These are phyloP conservation scores for Xestia xanthographa DNA, from an alignment of 2,888 invertebrate genomes.

Conservation along the genomic window DNA sequence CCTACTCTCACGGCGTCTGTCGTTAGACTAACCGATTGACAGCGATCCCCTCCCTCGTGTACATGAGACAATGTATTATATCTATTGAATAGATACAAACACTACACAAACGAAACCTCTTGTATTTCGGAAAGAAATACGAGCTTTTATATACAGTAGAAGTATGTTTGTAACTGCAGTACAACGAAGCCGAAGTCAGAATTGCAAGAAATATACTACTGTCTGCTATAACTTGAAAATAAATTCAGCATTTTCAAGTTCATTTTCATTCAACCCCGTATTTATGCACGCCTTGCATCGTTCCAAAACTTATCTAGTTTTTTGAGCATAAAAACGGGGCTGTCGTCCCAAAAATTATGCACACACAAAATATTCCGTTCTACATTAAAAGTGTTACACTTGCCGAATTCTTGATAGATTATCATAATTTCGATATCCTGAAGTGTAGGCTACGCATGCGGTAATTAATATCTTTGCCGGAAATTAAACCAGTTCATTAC, in stretches of 20 bases:
- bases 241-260: not conserved
- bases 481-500: slow-evolving; percentile 46
- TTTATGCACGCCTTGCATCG: not conserved
- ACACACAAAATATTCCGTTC: slow-evolving; percentile 24
- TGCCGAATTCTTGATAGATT: slow-evolving; percentile 27
- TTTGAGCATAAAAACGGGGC: not conserved
- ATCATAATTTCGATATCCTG: slow-evolving; percentile 28
- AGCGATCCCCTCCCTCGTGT: too few species aligned
- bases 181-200: not conserved
- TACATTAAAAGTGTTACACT: slow-evolving; percentile 23
- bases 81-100: too few species aligned
- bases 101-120: not conserved
- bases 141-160: not conserved
- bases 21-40: too few species aligned
- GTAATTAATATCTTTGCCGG: slow-evolving; percentile 7
- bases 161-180: not conserved
- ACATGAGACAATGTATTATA: too few species aligned
- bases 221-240: too few species aligned
- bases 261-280: not conserved
- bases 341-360: slow-evolving; percentile 4
- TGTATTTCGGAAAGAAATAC: not conserved
- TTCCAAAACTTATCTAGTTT: not conserved
- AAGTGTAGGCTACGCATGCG: slow-evolving; percentile 37
- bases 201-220: not conserved
- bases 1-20: too few species aligned